phyloP scores from a whole-genome alignment of 2,113 vertebrate genomes.

The Scatophagus argus region DNA sequence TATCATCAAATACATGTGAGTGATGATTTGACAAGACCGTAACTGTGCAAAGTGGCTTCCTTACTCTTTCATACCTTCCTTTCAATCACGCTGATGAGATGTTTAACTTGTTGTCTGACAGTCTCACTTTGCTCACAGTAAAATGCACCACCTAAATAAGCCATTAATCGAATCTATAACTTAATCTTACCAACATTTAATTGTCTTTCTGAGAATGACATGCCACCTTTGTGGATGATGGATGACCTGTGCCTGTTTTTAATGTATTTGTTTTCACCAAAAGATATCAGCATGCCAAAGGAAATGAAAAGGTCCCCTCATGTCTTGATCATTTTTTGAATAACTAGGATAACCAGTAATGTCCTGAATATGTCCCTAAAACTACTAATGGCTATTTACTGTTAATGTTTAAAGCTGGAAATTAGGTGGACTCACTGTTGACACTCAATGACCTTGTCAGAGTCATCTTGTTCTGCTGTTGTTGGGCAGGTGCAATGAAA shows the following conservation, averaged over 20 bases:
- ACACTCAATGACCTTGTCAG: constrained; percentile 39
- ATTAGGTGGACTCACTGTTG: constrained; percentile 6
- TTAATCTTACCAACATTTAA: not conserved
- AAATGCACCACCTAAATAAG: not conserved
- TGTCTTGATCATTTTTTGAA: not conserved
- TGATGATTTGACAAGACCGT: not conserved
- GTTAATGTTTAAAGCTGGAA: constrained; percentile 10
- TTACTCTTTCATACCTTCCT: not conserved
- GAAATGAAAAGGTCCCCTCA: not conserved
- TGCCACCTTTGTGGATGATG: not conserved
- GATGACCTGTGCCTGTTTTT: not conserved
- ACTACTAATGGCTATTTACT: not conserved
- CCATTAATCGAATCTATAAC: constrained; percentile 17
- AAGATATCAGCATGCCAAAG: not conserved
- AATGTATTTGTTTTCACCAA: constrained; percentile 9
- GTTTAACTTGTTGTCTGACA: constrained; percentile 2
- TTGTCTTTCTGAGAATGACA: not conserved
- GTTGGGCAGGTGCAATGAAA: constrained; percentile 41
- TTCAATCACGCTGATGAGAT: constrained; percentile 9
- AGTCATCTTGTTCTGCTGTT: constrained; percentile 19
- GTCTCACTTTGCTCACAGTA: not conserved
- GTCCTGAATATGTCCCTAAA: not conserved
- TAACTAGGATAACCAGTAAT: not conserved
- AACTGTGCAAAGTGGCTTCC: not conserved
- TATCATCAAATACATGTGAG: not conserved